phyloP scores from a whole-genome alignment of 2,113 vertebrate genomes.

The Psittacus erithacus region DNA sequence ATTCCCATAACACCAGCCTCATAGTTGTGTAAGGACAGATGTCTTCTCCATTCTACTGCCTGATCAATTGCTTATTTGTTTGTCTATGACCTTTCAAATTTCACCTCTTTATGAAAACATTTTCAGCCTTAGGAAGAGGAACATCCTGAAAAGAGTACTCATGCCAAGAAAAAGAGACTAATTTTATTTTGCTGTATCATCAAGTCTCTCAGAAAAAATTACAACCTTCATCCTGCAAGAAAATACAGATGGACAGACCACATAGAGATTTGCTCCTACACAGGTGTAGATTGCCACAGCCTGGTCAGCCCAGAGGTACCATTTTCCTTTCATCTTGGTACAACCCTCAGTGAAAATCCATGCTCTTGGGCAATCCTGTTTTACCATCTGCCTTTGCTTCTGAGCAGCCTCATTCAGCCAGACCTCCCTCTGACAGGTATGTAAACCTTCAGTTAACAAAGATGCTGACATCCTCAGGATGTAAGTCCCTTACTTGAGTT shows the following conservation, averaged over 20 bases:
- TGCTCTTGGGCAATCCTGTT: neutral
- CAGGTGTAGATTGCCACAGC: neutral
- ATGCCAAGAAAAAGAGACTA: constrained; percentile 7
- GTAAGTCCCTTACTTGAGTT: neutral
- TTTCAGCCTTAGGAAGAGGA: neutral
- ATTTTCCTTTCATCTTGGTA: neutral
- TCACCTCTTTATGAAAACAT: neutral
- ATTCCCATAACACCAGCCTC: neutral
- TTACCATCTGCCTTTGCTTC: neutral
- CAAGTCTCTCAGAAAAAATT: neutral
- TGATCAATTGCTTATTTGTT: neutral
- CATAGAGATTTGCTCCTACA: neutral
- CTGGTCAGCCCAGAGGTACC: neutral
- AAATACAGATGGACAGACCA: neutral
- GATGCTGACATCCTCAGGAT: neutral
- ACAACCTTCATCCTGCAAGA: neutral
- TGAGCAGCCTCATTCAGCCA: neutral
- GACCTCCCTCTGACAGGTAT: neutral
- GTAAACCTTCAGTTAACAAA: neutral
- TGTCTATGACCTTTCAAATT: neutral
- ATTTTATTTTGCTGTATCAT: constrained; percentile 31
- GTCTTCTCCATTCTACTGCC: neutral
- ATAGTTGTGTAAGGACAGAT: neutral
- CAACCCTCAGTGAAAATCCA: neutral
- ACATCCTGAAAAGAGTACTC: neutral